These are phyloP conservation scores for Montipora capitata DNA, from an alignment of 92 coral and sea anemone genomes.

Conservation along the genomic window DNA sequence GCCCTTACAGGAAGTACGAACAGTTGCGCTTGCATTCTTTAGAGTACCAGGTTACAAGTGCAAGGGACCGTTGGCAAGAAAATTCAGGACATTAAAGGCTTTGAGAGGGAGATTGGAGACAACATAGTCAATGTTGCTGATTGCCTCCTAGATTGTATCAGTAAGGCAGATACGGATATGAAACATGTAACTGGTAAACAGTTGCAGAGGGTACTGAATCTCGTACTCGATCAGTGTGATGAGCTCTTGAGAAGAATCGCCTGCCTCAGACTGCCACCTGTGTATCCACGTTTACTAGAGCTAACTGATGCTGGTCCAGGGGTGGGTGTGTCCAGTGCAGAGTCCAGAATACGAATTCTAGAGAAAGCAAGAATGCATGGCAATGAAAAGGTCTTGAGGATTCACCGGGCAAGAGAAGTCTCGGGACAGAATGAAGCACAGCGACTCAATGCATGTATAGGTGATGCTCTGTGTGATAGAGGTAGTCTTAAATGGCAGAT, in stretches of 20 bases:
- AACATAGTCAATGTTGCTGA: slow-evolving; percentile 30
- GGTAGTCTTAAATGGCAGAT: too few species aligned
- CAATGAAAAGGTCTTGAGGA: slow-evolving; percentile 36
- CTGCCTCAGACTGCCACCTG: slow-evolving; percentile 58
- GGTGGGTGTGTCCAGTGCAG: slow-evolving; percentile 65
- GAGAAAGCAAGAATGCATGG: slow-evolving; percentile 51
- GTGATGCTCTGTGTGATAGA: too few species aligned
- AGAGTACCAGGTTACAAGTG: slow-evolving; percentile 39
- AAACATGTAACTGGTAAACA: slow-evolving; percentile 25
- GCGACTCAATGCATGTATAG: slow-evolving; percentile 26
- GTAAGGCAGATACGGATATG: slow-evolving; percentile 35
- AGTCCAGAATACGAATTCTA: slow-evolving; percentile 53
- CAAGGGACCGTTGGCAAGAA: slow-evolving; percentile 45
- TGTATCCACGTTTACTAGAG: slow-evolving; percentile 67
- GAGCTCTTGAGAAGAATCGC: slow-evolving; percentile 40
- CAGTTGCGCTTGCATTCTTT: slow-evolving; percentile 38
- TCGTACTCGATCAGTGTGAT: slow-evolving; percentile 43
- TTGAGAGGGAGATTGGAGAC: slow-evolving; percentile 43
- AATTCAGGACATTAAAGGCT: slow-evolving; percentile 41
- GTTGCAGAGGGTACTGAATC: slow-evolving; percentile 50
- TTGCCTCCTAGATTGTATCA: slow-evolving; percentile 40
- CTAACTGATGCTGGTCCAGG: slow-evolving; percentile 71
- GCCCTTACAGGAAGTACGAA: too few species aligned
- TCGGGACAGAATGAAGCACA: slow-evolving; percentile 64
- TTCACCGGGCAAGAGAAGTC: slow-evolving; percentile 62